These are phyloP conservation scores for Dastarcus helophoroides DNA, from an alignment of 2,888 invertebrate genomes.

Conservation along the genomic window DNA sequence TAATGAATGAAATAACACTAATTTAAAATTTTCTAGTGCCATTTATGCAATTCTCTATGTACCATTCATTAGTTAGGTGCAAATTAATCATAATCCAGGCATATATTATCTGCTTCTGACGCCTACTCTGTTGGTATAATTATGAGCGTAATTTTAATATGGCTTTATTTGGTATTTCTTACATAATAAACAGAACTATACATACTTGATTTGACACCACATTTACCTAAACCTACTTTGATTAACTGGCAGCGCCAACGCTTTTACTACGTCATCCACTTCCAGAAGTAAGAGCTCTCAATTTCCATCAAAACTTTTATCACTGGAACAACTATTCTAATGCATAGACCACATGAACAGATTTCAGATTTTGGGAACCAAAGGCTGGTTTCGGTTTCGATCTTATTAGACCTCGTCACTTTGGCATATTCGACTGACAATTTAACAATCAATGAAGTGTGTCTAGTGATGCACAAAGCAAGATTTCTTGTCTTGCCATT, in stretches of 20 bases:
- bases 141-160: constrained; percentile 23
- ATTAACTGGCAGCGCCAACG: constrained; percentile 14
- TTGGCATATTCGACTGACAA: no score
- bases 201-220: constrained; percentile 17
- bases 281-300: background rate
- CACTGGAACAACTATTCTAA: no score
- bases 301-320: background rate
- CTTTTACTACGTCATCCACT: constrained; percentile 13
- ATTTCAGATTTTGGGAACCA: no score
- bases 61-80: constrained; percentile 12
- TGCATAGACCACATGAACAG: no score
- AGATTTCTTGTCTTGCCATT: no score
- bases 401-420: no score
- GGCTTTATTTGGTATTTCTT: constrained; percentile 26
- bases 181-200: constrained; percentile 20
- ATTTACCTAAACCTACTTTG: constrained; percentile 11
- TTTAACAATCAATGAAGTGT: no score
- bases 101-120: constrained; percentile 11
- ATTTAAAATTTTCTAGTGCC: constrained; percentile 12
- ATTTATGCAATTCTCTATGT: constrained; percentile 9
- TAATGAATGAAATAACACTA: constrained; percentile 6
- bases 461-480: no score
- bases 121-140: constrained; percentile 21
- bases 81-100: constrained; percentile 14
- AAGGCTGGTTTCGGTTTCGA: no score